These are phyloP conservation scores for Malachius bipustulatus DNA, from an alignment of 2,888 invertebrate species.

Conservation along the genomic window DNA sequence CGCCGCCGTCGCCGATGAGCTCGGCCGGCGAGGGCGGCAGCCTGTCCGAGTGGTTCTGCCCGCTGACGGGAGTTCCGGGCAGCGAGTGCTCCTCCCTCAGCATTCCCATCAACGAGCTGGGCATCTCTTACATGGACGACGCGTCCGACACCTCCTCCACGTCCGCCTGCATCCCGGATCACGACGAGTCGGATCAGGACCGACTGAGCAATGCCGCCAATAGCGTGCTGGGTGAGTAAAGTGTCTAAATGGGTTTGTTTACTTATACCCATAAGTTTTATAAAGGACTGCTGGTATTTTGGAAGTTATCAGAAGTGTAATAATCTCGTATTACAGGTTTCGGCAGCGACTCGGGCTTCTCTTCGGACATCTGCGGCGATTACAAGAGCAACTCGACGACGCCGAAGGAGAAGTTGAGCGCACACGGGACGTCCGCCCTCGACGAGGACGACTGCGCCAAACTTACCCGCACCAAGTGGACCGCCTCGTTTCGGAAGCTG, in stretches of 20 bases:
- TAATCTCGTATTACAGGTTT: slow-evolving; percentile 27
- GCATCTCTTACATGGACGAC: slow-evolving; percentile 36
- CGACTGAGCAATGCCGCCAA: slow-evolving; percentile 27
- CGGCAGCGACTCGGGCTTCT: slow-evolving; percentile 41
- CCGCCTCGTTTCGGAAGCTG: slow-evolving; percentile 47
- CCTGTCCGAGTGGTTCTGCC: slow-evolving; percentile 37
- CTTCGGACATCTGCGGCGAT: slow-evolving; percentile 40
- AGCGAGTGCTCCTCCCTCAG: slow-evolving; percentile 36
- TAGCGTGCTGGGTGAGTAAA: slow-evolving; percentile 28
- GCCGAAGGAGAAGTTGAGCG: slow-evolving; percentile 35
- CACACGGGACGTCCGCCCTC: slow-evolving; percentile 25
- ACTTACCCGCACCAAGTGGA: slow-evolving; percentile 46
- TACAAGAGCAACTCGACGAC: slow-evolving; percentile 35
- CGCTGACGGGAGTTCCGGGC: slow-evolving; percentile 19
- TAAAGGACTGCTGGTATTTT: background rate
- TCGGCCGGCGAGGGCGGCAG: slow-evolving; percentile 33
- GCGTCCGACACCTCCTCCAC: slow-evolving; percentile 31
- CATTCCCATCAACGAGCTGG: slow-evolving; percentile 34
- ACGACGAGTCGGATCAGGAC: slow-evolving; percentile 21
- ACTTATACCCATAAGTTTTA: background rate
- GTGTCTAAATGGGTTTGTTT: background rate
- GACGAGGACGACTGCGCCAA: slow-evolving; percentile 37
- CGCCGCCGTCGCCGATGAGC: slow-evolving; percentile 35
- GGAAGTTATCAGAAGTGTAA: background rate
- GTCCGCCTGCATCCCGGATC: slow-evolving; percentile 18